phyloP scores from a whole-genome alignment of 2,888 invertebrate species.

The Watsonalla binaria region DNA sequence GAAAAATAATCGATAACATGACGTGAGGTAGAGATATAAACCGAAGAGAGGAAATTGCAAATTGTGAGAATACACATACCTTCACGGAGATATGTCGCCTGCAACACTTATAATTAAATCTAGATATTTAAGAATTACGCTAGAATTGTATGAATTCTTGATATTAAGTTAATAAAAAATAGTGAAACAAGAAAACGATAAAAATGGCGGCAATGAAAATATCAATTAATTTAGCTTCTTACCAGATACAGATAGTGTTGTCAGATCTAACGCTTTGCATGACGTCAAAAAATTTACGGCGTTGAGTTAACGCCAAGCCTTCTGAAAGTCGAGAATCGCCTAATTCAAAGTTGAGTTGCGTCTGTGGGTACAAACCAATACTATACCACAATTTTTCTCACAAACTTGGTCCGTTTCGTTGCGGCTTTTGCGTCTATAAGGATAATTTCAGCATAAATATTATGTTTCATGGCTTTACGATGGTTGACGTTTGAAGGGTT shows the following conservation, averaged over 20 bases:
- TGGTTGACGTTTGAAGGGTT: too few species aligned
- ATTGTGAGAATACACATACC: not conserved
- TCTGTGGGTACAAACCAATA: too few species aligned
- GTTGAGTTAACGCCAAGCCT: too few species aligned
- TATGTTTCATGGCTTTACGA: too few species aligned
- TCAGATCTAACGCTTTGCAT: too few species aligned
- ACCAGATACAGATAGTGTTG: not conserved
- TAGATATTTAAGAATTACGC: not conserved
- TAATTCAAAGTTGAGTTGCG: too few species aligned
- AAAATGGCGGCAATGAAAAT: slow-evolving; percentile 60
- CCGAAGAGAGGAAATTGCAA: slow-evolving; percentile 5
- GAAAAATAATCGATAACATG: slow-evolving; percentile 41
- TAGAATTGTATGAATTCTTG: not conserved
- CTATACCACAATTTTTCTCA: too few species aligned
- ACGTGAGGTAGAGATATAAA: slow-evolving; percentile 20
- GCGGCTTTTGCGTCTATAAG: too few species aligned
- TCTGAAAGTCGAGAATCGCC: too few species aligned
- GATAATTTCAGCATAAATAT: too few species aligned
- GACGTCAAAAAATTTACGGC: too few species aligned
- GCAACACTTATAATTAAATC: not conserved
- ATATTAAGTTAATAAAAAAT: slow-evolving; percentile 13
- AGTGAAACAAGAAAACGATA: slow-evolving; percentile 28
- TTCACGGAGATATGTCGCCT: not conserved
- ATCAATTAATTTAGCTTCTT: not conserved
- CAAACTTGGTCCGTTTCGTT: too few species aligned